A percentile compares a stretch with the other conserved stretches of the same genome.
phyloP scores from a whole-genome alignment of 2,797 vertebrate genomes.

The Smutsia temminckii region DNA sequence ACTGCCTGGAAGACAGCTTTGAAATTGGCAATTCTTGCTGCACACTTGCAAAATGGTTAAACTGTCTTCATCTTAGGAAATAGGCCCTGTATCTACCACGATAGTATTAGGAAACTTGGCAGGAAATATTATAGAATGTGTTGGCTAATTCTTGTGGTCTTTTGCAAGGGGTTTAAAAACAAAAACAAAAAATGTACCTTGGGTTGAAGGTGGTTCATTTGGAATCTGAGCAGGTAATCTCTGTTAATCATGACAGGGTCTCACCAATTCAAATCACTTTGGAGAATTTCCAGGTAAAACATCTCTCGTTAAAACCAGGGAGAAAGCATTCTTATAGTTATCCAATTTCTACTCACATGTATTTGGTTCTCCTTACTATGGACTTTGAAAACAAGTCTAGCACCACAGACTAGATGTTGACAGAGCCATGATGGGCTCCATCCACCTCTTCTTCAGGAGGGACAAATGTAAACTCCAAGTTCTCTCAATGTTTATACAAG shows the following conservation, averaged over 20 bases:
- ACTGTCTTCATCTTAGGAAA: constrained; percentile 9
- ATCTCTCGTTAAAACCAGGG: neutral
- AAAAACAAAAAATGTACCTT: neutral
- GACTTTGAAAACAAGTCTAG: neutral
- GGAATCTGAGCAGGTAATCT: neutral
- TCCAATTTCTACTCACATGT: neutral
- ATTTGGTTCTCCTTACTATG: neutral
- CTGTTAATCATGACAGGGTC: neutral
- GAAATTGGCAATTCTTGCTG: neutral
- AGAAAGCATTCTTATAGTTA: neutral
- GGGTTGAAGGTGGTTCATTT: neutral
- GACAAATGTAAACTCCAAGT: no score
- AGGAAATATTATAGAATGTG: constrained; percentile 17
- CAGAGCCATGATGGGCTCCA: accelerated
- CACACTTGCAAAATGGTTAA: neutral
- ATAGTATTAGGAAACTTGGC: neutral
- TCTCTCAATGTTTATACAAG: neutral
- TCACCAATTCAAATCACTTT: neutral
- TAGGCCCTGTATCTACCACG: neutral
- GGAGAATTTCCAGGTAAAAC: neutral
- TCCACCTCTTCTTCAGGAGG: neutral
- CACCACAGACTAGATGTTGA: neutral
- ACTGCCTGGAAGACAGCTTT: neutral
- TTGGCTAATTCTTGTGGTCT: neutral
- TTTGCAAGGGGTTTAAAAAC: neutral